phyloP scores from a whole-genome alignment of 1,140 invertebrate genomes.

The Euura saliciscinereae region DNA sequence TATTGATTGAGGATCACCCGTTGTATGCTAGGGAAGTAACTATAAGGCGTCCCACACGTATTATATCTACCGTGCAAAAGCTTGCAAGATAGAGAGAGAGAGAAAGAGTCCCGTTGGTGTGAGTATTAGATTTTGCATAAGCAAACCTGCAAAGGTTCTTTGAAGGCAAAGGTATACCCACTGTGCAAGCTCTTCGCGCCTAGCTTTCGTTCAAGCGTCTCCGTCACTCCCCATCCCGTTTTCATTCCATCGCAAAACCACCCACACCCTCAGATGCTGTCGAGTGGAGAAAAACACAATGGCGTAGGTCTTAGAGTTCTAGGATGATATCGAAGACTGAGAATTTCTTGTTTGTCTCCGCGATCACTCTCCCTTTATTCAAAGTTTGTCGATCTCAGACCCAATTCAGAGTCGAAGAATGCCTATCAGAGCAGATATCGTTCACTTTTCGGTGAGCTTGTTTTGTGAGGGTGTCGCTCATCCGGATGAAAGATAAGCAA shows the following conservation, averaged over 20 bases:
- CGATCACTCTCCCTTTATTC: too few species aligned
- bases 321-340: neutral
- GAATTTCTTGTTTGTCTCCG: too few species aligned
- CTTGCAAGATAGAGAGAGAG: neutral
- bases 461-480: too few species aligned
- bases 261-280: neutral
- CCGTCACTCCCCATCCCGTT: too few species aligned
- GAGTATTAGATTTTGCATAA: neutral
- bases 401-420: too few species aligned
- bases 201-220: neutral
- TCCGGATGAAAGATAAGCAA: too few species aligned
- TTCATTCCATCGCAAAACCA: too few species aligned
- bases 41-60: neutral
- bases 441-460: too few species aligned
- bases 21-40: too few species aligned
- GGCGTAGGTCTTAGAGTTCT: neutral
- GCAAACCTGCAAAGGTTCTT: constrained; percentile 5
- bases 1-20: too few species aligned
- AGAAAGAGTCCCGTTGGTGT: neutral
- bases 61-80: neutral
- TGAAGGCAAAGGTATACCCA: neutral
- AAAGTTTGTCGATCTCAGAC: too few species aligned
- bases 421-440: too few species aligned
- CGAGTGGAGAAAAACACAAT: neutral
- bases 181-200: neutral